Conservation (phyloP, 2,888 invertebrate species). For the Pseudococcus longispinus region DNA sequence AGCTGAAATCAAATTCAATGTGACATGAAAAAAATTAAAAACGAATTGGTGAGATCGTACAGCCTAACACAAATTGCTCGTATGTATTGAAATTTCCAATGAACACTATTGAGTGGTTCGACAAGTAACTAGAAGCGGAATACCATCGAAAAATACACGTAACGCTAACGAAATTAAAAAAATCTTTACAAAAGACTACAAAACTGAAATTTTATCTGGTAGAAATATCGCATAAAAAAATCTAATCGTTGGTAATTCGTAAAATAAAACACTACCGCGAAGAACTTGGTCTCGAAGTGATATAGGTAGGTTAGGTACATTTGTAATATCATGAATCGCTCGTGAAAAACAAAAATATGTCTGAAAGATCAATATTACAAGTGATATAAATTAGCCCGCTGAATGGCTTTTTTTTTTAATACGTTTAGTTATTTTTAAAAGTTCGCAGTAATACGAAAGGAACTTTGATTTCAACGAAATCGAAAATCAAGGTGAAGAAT, state of each 20-base stretch:
- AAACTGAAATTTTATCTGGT: neutral
- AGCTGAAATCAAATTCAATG: neutral
- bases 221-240: conserved; percentile 17
- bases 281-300: conserved; percentile 3
- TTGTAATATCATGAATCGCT: neutral
- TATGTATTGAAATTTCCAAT: neutral
- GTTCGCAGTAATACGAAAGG: conserved; percentile 20
- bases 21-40: neutral
- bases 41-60: conserved; percentile 31
- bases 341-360: neutral
- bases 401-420: neutral
- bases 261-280: neutral
- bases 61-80: conserved; percentile 9
- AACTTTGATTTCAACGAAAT: conserved; percentile 1
- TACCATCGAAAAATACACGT: conserved; percentile 10
- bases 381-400: neutral
- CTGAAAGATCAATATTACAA: neutral
- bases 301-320: neutral
- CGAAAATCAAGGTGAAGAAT: neutral
- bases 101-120: conserved; percentile 2
- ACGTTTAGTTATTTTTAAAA: neutral
- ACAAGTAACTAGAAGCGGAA: neutral
- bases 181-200: conserved; percentile 36
- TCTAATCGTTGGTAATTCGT: conserved; percentile 4
- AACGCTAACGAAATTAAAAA: conserved; percentile 15